Base-by-base conservation (phyloP, 2,113 vertebrate species). In the Myrmecobius fasciatus region DNA sequence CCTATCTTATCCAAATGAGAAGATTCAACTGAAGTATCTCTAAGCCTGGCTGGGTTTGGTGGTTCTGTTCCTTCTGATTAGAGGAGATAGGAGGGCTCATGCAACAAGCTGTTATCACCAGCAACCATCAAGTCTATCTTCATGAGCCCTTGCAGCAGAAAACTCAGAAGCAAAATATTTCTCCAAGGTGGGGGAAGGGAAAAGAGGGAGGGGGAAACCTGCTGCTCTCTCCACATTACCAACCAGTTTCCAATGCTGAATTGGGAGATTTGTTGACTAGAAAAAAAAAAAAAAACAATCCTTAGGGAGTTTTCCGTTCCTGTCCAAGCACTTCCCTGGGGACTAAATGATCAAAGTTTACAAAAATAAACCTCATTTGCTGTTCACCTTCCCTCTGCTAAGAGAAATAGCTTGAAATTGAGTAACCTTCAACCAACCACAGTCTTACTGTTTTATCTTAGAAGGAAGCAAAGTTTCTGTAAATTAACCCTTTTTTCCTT, bases 401-500 rank as follows among this genome's bases (percentile, higher is more conserved):
- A 91, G 20, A 47, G 51, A 91, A 96, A 53, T 51, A 91, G 51
- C 25, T 26, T 67, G 90, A 90, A 89, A 83, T 94, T 10, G 92
- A 94, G 89, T 95, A 94, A 92, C 14, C 92, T 52, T 91, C 60
- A 60, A 93, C 96, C n/a, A 93, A 83, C 67, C 31, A 94, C 89
- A 43, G 53, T 24, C 54, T 83, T 43, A 25, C 26, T 53, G 0
- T 56, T 95, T 96, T 53, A 88, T 92, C 60, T 97, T 75, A 56
- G 89, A 94, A 96, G 28, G 25, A 93, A 96, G 83, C 36, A 5
- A 91, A 9, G 52, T 94, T 95, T 93, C 75, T 97, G 0, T 0
- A 93, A 52, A 36, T 95, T 90, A 94, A 90, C 31, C 48, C 0
- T 97, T 52, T 97, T 96, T 97, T 89, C 46, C 90, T 92, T 95